Evolutionary conservation across 1,140 invertebrate genomes (phyloP).

Genomic region (Drosophila auraria): DNA sequence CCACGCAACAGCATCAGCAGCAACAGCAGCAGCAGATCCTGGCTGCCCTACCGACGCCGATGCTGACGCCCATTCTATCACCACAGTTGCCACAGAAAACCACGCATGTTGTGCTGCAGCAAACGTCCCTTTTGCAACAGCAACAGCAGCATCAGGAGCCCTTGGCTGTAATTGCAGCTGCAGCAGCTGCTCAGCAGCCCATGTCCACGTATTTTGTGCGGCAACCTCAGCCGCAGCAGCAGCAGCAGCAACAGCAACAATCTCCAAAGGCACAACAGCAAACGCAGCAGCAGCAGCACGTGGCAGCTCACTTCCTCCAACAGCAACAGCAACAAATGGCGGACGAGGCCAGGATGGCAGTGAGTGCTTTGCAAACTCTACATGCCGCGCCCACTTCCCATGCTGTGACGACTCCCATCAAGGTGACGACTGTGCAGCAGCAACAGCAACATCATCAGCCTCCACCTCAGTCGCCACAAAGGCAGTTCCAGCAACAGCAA

Average conservation of each 20-base stretch:
- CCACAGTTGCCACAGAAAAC: conserved; percentile 47
- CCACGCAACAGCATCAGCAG: conserved; percentile 51
- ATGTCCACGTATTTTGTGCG: conserved; percentile 58
- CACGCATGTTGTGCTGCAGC: conserved; percentile 29
- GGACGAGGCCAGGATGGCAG: conserved; percentile 70
- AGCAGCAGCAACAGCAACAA: conserved; percentile 17
- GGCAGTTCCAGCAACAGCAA: conserved; percentile 26
- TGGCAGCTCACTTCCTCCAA: conserved; percentile 17
- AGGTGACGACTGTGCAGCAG: conserved; percentile 38
- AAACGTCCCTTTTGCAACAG: conserved; percentile 46
- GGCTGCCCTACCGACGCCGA: conserved; percentile 67
- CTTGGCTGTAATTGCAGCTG: conserved; percentile 64
- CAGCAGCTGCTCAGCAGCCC: conserved; percentile 52
- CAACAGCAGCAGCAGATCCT: conserved; percentile 67
- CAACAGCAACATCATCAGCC: conserved; percentile 7
- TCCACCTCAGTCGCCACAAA: conserved; percentile 17
- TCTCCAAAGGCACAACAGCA: conserved; percentile 37
- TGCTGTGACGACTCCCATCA: conserved; percentile 39
- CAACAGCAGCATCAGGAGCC: conserved; percentile 58
- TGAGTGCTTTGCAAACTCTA: conserved; percentile 67
- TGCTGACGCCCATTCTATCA: conserved; percentile 62
- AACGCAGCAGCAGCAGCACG: conserved; percentile 26
- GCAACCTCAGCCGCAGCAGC: conserved; percentile 46
- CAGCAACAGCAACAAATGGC: conserved; percentile 56
- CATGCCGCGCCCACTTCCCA: conserved; percentile 64